phyloP scores from a whole-genome alignment of 2,113 vertebrate genomes.

The Lepus timidus region DNA sequence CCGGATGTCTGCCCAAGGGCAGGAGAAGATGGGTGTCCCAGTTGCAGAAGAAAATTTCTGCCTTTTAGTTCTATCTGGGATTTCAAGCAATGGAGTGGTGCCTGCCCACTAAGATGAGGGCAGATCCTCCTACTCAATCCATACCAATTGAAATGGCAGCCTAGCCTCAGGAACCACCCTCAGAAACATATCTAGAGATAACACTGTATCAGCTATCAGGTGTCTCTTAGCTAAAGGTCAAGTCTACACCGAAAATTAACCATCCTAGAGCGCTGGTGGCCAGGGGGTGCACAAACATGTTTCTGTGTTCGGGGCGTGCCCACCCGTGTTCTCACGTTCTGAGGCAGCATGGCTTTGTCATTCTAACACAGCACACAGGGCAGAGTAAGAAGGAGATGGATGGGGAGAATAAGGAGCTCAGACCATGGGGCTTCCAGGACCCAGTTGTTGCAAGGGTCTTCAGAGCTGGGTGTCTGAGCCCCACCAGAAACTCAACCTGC shows the following conservation, averaged over 20 bases:
- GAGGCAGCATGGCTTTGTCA: not conserved
- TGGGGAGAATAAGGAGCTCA: too few relatives aligned
- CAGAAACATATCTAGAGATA: not conserved
- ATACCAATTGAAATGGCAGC: not conserved
- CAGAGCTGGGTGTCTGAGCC: accelerated
- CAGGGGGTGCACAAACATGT: not conserved
- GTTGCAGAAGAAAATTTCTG: not conserved
- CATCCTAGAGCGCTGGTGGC: not conserved
- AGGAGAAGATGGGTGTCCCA: too few relatives aligned
- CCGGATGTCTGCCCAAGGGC: not conserved
- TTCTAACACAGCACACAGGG: too few relatives aligned
- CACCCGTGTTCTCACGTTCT: too few relatives aligned
- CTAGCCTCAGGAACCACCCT: not conserved
- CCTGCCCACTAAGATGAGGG: not conserved
- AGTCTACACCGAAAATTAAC: not conserved
- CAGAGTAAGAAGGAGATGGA: not conserved
- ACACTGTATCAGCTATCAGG: too few relatives aligned
- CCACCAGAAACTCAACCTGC: not conserved
- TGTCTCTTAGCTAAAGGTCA: too few relatives aligned
- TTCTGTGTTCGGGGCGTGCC: not conserved
- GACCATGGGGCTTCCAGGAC: not conserved
- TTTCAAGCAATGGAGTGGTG: not conserved
- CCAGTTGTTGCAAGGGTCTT: not conserved
- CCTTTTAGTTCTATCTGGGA: not conserved
- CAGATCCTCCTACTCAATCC: not conserved